Percentiles rank a stretch among this genome's conserved stretches.
These are phyloP conservation scores for Luperina nickerlii DNA, from an alignment of 2,888 invertebrate genomes.

Conservation along the genomic window DNA sequence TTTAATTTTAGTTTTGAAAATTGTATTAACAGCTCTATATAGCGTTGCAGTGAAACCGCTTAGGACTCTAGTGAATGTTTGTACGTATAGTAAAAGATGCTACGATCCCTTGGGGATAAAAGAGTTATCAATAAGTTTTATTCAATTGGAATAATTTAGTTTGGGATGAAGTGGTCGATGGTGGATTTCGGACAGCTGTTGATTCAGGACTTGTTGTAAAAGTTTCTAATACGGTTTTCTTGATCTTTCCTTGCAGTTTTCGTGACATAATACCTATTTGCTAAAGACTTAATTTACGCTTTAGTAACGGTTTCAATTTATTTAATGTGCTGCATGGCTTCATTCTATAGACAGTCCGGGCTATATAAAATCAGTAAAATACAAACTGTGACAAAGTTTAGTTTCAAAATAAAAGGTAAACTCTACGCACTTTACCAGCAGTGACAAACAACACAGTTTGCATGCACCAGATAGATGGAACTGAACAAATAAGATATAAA, in stretches of 20 bases:
- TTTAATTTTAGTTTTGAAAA: slow-evolving; percentile 75
- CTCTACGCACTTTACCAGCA: slow-evolving; percentile 17
- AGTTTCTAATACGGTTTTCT: slow-evolving; percentile 28
- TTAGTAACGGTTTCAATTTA: background rate
- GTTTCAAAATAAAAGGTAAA: slow-evolving; percentile 29
- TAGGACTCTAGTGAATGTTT: slow-evolving; percentile 82
- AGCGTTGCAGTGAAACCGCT: slow-evolving; percentile 78
- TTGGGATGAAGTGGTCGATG: slow-evolving; percentile 68
- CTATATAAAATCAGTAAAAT: background rate
- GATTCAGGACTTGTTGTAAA: slow-evolving; percentile 45
- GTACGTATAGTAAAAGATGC: slow-evolving; percentile 84
- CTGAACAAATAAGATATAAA: slow-evolving; percentile 73
- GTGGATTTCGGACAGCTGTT: slow-evolving; percentile 70
- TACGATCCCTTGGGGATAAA: slow-evolving; percentile 83
- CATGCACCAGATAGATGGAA: slow-evolving; percentile 62
- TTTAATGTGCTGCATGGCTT: background rate
- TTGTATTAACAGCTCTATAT: slow-evolving; percentile 81
- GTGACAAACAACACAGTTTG: slow-evolving; percentile 32
- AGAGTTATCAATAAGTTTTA: slow-evolving; percentile 87
- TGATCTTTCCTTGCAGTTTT: slow-evolving; percentile 1
- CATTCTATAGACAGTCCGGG: background rate
- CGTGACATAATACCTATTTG: background rate
- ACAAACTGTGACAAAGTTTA: background rate
- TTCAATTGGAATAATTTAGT: slow-evolving; percentile 81
- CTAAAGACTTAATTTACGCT: background rate